A percentile compares a stretch with the other conserved stretches of the same genome.
Conservation (phyloP, 2,888 invertebrate genomes). For the Loripinus fragilis region DNA sequence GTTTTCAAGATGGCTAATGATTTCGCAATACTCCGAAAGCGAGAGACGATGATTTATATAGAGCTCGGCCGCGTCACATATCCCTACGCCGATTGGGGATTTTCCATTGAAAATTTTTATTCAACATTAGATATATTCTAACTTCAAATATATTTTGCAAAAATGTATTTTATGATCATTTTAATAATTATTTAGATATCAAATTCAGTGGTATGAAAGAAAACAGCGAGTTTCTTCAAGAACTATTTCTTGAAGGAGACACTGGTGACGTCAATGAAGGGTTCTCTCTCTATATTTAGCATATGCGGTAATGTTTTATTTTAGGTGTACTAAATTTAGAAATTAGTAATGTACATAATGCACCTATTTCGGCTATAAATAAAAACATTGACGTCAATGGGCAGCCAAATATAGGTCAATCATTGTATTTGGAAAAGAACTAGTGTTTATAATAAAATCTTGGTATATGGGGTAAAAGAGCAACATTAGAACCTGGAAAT, state of each 20-base stretch:
- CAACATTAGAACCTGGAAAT: too few species aligned
- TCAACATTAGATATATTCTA: neutral
- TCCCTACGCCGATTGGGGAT: slow-evolving; percentile 39
- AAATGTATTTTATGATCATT: neutral
- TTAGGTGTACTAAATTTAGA: slow-evolving; percentile 41
- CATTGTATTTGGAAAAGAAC: neutral
- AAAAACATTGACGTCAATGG: slow-evolving; percentile 44
- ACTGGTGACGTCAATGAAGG: slow-evolving; percentile 46
- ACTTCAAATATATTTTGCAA: neutral
- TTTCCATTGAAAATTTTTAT: neutral
- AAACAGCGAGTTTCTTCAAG: slow-evolving; percentile 34
- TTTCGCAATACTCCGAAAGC: slow-evolving; percentile 51
- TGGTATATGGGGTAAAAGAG: too few species aligned
- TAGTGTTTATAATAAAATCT: too few species aligned
- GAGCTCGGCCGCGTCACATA: slow-evolving; percentile 39
- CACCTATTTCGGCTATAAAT: neutral
- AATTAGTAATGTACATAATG: slow-evolving; percentile 44
- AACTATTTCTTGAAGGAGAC: slow-evolving; percentile 35
- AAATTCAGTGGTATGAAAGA: neutral
- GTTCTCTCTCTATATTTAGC: slow-evolving; percentile 45
- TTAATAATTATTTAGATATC: neutral
- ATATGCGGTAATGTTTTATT: slow-evolving; percentile 57
- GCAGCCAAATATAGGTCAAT: slow-evolving; percentile 2
- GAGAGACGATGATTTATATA: slow-evolving; percentile 40
- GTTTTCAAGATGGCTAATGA: slow-evolving; percentile 19